These are phyloP conservation scores for Neotoxoptera formosana DNA, from an alignment of 1,140 invertebrate species.

Conservation along the genomic window DNA sequence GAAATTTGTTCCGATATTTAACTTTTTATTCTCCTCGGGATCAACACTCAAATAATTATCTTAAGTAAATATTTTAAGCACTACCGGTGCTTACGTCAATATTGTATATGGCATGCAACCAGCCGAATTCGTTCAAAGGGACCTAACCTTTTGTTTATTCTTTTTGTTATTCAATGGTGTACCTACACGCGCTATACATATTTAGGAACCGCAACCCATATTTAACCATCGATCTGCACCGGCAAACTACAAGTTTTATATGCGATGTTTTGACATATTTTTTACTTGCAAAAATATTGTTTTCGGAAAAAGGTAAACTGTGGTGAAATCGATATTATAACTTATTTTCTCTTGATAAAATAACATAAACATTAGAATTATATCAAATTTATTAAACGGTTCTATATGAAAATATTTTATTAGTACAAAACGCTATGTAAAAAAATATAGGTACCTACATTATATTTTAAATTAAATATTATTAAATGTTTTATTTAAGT, in stretches of 20 bases:
- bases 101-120: background rate
- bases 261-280: background rate
- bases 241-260: background rate
- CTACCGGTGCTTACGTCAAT: background rate
- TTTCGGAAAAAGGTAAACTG: background rate
- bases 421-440: background rate
- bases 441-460: background rate
- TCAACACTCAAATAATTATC: background rate
- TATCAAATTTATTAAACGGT: background rate
- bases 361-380: background rate
- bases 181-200: background rate
- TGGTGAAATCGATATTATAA: background rate
- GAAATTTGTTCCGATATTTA: background rate
- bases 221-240: background rate
- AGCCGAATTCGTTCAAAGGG: background rate
- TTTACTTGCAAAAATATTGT: background rate
- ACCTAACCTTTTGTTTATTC: background rate
- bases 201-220: background rate
- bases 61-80: background rate
- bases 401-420: background rate
- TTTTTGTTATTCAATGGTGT: background rate
- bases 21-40: background rate
- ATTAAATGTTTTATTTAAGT: background rate
- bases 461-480: background rate
- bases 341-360: background rate